Percentiles rank a stretch among this genome's conserved stretches.
These are phyloP conservation scores for Therioaphis trifolii DNA, from an alignment of 2,888 invertebrate species.

Conservation along the genomic window DNA sequence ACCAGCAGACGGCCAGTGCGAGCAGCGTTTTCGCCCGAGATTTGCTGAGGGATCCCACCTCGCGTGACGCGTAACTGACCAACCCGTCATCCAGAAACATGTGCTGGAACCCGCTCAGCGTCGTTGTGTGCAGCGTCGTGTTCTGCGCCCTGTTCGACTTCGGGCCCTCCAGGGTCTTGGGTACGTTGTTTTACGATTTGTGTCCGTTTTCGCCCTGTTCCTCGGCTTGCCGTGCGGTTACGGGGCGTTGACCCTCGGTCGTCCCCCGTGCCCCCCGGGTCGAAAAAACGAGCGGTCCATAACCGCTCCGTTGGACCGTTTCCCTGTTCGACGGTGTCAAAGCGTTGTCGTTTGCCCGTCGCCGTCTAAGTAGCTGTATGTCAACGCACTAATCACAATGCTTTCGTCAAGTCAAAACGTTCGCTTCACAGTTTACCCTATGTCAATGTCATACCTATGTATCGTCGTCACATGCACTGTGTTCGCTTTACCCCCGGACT, in stretches of 20 bases:
- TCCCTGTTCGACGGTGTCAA: too few species aligned
- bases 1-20: slow-evolving; percentile 25
- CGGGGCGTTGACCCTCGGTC: slow-evolving; percentile 6
- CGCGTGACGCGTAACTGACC: not conserved
- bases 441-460: too few species aligned
- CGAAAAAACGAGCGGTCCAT: too few species aligned
- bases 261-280: too few species aligned
- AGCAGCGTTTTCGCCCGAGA: slow-evolving; percentile 1
- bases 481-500: too few species aligned
- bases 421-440: too few species aligned
- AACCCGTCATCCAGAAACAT: slow-evolving; percentile 25
- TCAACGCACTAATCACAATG: too few species aligned
- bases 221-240: not conserved
- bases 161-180: slow-evolving; percentile 44
- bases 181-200: slow-evolving; percentile 36
- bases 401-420: too few species aligned
- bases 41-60: not conserved
- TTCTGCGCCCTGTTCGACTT: slow-evolving; percentile 50
- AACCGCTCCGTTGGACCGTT: too few species aligned
- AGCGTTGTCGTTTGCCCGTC: too few species aligned
- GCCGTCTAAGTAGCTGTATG: too few species aligned
- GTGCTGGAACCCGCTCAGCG: slow-evolving; percentile 52
- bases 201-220: not conserved
- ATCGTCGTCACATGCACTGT: too few species aligned
- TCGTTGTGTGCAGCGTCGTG: slow-evolving; percentile 48